These are phyloP conservation scores for Cirrhinus mrigala DNA, from an alignment of 2,797 vertebrate species.

Conservation along the genomic window DNA sequence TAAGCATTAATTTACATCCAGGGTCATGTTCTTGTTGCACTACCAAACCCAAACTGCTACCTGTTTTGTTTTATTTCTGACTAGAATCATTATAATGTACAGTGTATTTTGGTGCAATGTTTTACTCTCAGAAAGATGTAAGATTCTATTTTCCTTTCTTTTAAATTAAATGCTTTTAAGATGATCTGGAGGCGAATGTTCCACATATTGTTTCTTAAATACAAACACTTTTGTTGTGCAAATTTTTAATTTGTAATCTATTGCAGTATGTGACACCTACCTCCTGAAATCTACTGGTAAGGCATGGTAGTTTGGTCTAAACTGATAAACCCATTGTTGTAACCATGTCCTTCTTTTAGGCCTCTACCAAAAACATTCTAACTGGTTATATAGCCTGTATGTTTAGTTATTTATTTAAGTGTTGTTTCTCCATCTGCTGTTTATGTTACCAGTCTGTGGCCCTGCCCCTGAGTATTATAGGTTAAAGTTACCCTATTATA, in stretches of 20 bases:
- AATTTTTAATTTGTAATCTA: background rate
- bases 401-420: slow-evolving; percentile 27
- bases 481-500: background rate
- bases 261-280: slow-evolving; percentile 54
- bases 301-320: background rate
- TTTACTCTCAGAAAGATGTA: slow-evolving; percentile 16
- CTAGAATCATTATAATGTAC: slow-evolving; percentile 25
- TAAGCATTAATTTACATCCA: slow-evolving; percentile 52
- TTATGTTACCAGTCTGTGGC: background rate
- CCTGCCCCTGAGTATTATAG: background rate
- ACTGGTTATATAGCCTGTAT: slow-evolving; percentile 16
- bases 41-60: slow-evolving; percentile 45
- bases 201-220: slow-evolving; percentile 42
- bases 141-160: slow-evolving; percentile 13
- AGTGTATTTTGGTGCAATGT: slow-evolving; percentile 52
- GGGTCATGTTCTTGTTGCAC: slow-evolving; percentile 53
- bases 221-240: background rate
- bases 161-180: slow-evolving; percentile 56
- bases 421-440: slow-evolving; percentile 14
- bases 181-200: slow-evolving; percentile 43
- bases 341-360: background rate
- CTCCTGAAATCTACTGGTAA: slow-evolving; percentile 53
- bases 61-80: slow-evolving; percentile 10
- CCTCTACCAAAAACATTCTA: background rate
- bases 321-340: background rate